Conservation (phyloP, 2,113 vertebrate genomes). For the Clinocottus analis region DNA sequence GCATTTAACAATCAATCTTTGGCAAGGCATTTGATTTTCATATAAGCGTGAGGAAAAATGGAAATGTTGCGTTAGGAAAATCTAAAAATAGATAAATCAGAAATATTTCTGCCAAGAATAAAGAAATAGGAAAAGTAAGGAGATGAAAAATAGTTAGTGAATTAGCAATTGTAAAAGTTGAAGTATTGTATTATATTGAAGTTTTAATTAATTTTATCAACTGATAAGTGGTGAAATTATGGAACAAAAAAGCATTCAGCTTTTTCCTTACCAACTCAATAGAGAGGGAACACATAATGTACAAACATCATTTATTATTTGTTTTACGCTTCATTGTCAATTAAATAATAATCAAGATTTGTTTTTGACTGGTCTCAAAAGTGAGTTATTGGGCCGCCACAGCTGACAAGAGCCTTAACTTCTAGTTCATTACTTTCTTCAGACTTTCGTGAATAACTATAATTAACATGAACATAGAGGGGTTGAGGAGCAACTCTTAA, state of each 20-base stretch:
- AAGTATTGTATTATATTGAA: too few relatives aligned
- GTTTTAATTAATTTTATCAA: background rate
- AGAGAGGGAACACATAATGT: background rate
- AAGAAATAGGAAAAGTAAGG: background rate
- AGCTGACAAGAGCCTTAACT: slow-evolving; percentile 20
- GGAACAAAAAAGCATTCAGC: background rate
- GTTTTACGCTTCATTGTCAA: background rate
- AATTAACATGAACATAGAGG: background rate
- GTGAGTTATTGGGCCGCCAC: slow-evolving; percentile 9
- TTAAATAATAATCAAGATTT: background rate
- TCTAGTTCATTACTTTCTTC: slow-evolving; percentile 4
- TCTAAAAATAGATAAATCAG: background rate
- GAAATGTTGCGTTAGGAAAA: background rate
- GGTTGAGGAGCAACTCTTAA: background rate
- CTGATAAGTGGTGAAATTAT: background rate
- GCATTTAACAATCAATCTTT: too few relatives aligned
- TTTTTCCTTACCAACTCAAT: background rate
- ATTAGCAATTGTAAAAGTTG: background rate
- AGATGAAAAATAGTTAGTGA: background rate
- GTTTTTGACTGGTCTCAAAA: background rate
- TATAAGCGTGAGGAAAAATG: background rate
- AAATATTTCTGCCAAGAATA: background rate
- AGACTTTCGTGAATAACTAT: slow-evolving; percentile 6
- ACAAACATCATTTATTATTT: background rate
- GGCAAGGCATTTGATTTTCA: background rate